phyloP scores from a whole-genome alignment of 64 coral and sea anemone genomes.

The Porites lutea region DNA sequence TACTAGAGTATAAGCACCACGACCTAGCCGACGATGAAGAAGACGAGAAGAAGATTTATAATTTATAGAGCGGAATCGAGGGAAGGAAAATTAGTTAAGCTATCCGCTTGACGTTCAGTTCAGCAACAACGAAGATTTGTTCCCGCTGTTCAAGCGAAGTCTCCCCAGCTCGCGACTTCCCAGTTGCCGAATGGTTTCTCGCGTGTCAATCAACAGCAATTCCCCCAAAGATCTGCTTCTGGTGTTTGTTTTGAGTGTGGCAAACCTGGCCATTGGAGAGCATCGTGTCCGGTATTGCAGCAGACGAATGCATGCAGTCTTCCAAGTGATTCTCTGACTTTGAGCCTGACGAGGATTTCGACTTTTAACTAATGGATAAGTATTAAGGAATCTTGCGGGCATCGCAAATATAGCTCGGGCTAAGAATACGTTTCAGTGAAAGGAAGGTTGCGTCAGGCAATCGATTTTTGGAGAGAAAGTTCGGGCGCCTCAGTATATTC shows the following conservation, averaged over 20 bases:
- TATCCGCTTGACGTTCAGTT: conserved; percentile 1
- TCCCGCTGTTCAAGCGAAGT: not conserved
- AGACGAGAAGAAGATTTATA: conserved; percentile 47
- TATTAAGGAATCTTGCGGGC: conserved; percentile 8
- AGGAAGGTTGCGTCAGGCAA: conserved; percentile 12
- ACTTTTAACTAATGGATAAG: not conserved
- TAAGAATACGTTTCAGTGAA: conserved; percentile 3
- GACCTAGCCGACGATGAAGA: conserved; percentile 22
- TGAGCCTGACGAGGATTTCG: not conserved
- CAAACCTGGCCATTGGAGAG: conserved; percentile 7
- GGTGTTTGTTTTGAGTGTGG: not conserved
- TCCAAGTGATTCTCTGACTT: not conserved
- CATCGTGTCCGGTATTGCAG: not conserved
- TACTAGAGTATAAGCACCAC: conserved; percentile 49
- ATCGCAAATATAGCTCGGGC: conserved; percentile 15
- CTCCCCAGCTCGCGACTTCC: not conserved
- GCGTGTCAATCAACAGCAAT: not conserved
- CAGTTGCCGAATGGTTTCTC: conserved; percentile 22
- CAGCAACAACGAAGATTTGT: conserved; percentile 1
- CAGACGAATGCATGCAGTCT: not conserved
- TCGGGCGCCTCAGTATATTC: conserved; percentile 50
- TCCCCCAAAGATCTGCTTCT: not conserved
- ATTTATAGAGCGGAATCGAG: not conserved
- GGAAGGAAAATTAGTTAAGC: conserved; percentile 18
- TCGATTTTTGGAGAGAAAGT: conserved; percentile 45